Base-by-base conservation (phyloP, 2,888 invertebrate species). In the Phymatocera aterrima region DNA sequence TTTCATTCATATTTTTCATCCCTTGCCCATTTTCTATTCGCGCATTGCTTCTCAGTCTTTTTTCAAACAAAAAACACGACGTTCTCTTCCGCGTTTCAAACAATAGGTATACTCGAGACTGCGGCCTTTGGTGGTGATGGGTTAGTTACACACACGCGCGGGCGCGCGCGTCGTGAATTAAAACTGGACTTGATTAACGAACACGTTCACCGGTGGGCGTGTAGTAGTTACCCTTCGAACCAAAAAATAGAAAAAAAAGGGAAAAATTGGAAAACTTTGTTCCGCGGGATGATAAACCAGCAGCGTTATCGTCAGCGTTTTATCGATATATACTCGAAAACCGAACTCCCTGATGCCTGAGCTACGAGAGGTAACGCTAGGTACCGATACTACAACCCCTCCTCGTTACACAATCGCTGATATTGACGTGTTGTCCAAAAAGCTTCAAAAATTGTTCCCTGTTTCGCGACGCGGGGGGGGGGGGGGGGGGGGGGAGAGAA, bases 391-490 rank as follows among this genome's bases (percentile, higher is more conserved):
- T n/a, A n/a, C 21, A 28, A 43, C 24, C 37, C 18, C n/a, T n/a
- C n/a, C n/a, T 8, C 31, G 40, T 15, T 21, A 51, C 21, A 12
- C 8, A 24, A 15, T 43, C 31, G 75, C 48, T 75, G 78, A 78
- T n/a, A n/a, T 61, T 75, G 78, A 78, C 78, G 46, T 46, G 78
- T 57, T 48, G 21, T 34, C 46, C 8, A 8, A 5, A 74, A 60
- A 61, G n/a, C 61, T 31, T 6, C 21, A 68, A 82, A 83, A 81
- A 80, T 81, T 78, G 77, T 46, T 60, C 46, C 46, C 51, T 43
- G 43, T 43, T 12, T 46, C 21, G 28, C 40, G 40, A 40, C n/a
- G n/a, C n/a, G n/a, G n/a, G n/a, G n/a, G n/a, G n/a, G n/a, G n/a
- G 8, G 4, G 40, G 4, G 40, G 40, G 1, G 8, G 4, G 40